Percentiles rank a stretch among this genome's conserved stretches.
phyloP scores from a whole-genome alignment of 2,797 vertebrate genomes.

The Mormyrus proboscirostris region DNA sequence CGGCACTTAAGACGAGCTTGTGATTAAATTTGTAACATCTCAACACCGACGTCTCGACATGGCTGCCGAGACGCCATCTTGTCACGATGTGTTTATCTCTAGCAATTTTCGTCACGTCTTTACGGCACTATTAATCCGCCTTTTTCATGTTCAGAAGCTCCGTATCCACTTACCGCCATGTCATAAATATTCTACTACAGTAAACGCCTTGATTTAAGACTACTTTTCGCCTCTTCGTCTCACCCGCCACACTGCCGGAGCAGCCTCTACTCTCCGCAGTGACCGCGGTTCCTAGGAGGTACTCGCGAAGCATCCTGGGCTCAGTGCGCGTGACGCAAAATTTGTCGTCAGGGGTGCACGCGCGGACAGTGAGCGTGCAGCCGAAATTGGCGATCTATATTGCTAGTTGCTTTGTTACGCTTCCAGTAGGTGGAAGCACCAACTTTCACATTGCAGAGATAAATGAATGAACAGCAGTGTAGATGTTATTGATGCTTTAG shows the following conservation, averaged over 20 bases:
- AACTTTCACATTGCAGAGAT: background rate
- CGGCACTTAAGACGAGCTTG: background rate
- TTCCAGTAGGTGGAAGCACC: background rate
- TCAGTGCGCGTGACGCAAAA: background rate
- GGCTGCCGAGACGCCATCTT: slow-evolving; percentile 31
- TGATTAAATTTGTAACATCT: background rate
- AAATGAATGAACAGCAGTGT: background rate
- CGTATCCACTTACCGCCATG: slow-evolving; percentile 25
- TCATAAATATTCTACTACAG: background rate
- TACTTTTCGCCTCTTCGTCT: background rate
- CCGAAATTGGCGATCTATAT: background rate
- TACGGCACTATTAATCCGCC: background rate
- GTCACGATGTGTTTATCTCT: background rate
- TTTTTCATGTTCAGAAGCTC: background rate
- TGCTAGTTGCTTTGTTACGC: background rate
- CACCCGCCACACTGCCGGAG: background rate
- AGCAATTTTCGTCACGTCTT: background rate
- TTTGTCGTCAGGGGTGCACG: background rate
- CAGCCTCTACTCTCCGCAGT: slow-evolving; percentile 8
- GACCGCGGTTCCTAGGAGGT: slow-evolving; percentile 10
- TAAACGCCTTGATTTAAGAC: background rate
- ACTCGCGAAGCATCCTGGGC: slow-evolving; percentile 15
- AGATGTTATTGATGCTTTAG: background rate
- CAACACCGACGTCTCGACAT: slow-evolving; percentile 16
- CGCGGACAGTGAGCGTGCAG: background rate